Base-by-base conservation (phyloP, 2,888 invertebrate genomes). In the Synanthedon myopaeformis region DNA sequence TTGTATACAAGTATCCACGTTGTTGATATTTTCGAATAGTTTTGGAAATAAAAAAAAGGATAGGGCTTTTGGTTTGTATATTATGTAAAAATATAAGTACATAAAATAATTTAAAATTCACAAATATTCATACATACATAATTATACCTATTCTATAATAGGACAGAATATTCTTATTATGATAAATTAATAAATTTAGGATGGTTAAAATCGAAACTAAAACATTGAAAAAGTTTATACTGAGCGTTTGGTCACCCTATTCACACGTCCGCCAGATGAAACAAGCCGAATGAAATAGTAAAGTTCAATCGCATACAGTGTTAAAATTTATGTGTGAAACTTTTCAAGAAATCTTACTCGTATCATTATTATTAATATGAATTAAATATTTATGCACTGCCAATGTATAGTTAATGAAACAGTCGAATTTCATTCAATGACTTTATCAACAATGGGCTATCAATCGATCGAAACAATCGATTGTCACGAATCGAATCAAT, bases 401-500 rank as follows among this genome's bases (percentile, higher is more conserved):
- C 6, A 3, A 45, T 42, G 42, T 42, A n/a, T 12, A 42, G n/a
- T 45, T 45, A 45, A 45, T 13, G 45, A 12, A 45, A 45, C 45
- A 45, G 13, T 45, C n/a, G 4, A 45, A 45, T 14, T 14, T 45
- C 3, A 45, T 13, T 45, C 42, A 10, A 42, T 5, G 42, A 42
- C 42, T 42, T 42, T 4, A 42, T 13, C 3, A 45, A 45, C 45
- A 45, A 45, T 45, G 45, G 3, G 13, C 45, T 56, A 58, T 66
- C 58, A 42, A 42, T 42, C 3, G 42, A 13, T n/a, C 42, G 13
- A 28, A 48, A 52, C 52, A 52, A 53, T 53, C 52, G 52, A 41
- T 42, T 42, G 13, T 42, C 53, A 56, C 53, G 49, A 56, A 48
- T 50, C 54, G 50, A 52, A 54, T 52, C 41, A 51, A 52, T 52